Evolutionary conservation across 2,113 vertebrate species (phyloP), one percentile per base, ranked within the genome.

Genomic region (Percina caprodes): DNA sequence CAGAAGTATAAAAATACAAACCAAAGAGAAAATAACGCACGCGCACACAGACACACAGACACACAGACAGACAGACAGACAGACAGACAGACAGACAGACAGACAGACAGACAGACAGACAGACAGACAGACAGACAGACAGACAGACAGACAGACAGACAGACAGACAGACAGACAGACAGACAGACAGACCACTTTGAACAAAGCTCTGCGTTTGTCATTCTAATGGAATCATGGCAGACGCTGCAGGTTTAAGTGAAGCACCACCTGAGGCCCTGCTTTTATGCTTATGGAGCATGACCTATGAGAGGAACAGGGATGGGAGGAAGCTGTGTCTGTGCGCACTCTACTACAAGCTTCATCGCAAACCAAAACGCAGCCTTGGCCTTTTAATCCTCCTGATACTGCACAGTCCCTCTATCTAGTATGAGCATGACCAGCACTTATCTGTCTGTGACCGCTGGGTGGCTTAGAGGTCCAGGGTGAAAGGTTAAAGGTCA

Each of bases 251-350:
- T 91, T 84, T 92, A 90, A 92, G 89, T 88, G 91, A 91, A 90
- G 91, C 85, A 91, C 86, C 92, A 92, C 89, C 91, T 84, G 90
- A 87, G 85, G 80, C 79, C 79, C 72, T 78, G 85, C 90, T 90
- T 88, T 91, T 81, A 89, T 84, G 89, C 77, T 91, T 72, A 85
- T 87, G 78, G 82, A 87, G 74, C 80, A 52, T 86, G 91, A 87
- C 88, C 80, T 55, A 30, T 30, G 68, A 61, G 39, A 65, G 71
- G 69, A 45, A 39, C 2, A 1, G 26, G 55, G 49, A 59, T 9
- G 15, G n/a, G n/a, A n/a, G n/a, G n/a, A n/a, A n/a, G n/a, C n/a
- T 49, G 6, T n/a, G 11, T 45, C 8, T 42, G 52, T 66, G n/a
- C 3, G n/a, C 55, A 42, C 48, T 59, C 74, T 76, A 33, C 42